Evolutionary conservation across 2,113 vertebrate genomes (phyloP).

Genomic region (Passer domesticus): DNA sequence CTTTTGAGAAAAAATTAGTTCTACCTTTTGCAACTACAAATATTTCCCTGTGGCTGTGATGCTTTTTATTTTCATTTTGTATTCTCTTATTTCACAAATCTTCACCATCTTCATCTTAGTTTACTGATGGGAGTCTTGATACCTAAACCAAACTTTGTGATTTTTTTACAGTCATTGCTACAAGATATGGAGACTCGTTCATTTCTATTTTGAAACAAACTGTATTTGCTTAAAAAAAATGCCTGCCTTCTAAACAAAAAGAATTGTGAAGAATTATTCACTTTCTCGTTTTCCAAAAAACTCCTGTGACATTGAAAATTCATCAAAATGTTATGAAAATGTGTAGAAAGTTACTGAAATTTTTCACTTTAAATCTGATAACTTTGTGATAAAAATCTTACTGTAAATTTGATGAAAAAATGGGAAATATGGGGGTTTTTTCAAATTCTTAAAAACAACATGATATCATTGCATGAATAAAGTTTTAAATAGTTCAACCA

Average conservation of each 20-base stretch:
- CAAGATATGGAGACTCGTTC: not conserved
- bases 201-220: not conserved
- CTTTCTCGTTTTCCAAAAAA: not conserved
- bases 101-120: not conserved
- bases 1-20: not conserved
- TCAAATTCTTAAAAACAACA: not conserved
- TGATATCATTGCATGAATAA: not conserved
- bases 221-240: not conserved
- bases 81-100: not conserved
- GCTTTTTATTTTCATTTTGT: not conserved
- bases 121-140: not conserved
- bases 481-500: not conserved
- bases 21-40: not conserved
- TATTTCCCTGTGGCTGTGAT: not conserved
- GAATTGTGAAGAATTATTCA: not conserved
- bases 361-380: not conserved
- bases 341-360: not conserved
- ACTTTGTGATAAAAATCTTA: not conserved
- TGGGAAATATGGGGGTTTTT: not conserved
- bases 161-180: not conserved
- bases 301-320: not conserved
- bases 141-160: not conserved
- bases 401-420: not conserved
- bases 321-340: constrained; percentile 38
- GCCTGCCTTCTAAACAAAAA: not conserved